A percentile compares a stretch with the other conserved stretches of the same genome.
Conservation (phyloP, 1,140 invertebrate genomes). For the Halyomorpha halys region DNA sequence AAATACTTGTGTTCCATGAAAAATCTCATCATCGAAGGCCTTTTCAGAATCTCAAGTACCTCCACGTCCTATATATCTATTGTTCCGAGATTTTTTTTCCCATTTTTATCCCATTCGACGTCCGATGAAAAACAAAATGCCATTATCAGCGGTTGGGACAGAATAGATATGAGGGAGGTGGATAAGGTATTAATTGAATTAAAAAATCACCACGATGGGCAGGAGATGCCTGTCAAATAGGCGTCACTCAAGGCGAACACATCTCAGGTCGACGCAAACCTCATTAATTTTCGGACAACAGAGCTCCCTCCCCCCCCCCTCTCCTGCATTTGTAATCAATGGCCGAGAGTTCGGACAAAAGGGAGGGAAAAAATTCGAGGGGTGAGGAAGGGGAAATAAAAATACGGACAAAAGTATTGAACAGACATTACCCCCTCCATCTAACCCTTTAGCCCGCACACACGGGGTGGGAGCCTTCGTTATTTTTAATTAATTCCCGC, state of each 20-base stretch:
- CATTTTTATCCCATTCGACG: not conserved
- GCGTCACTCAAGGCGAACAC: not conserved
- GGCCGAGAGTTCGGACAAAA: constrained; percentile 24
- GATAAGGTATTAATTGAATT: constrained; percentile 15
- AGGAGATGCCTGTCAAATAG: constrained; percentile 9
- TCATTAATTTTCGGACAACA: constrained; percentile 12
- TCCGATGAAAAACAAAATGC: not conserved
- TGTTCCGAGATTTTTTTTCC: not conserved
- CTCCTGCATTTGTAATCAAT: constrained; percentile 13
- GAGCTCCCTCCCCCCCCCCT: not conserved
- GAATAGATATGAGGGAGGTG: constrained; percentile 11
- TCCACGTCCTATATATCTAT: not conserved
- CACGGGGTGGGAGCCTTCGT: constrained; percentile 22
- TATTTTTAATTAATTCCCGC: constrained; percentile 40
- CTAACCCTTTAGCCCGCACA: not conserved
- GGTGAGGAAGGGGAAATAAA: constrained; percentile 20
- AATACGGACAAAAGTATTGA: constrained; percentile 26
- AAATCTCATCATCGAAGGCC: too few relatives aligned
- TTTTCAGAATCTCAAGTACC: constrained; percentile 3
- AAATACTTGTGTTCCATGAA: too few relatives aligned
- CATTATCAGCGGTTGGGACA: not conserved
- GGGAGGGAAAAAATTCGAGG: constrained; percentile 19
- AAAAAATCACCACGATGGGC: not conserved
- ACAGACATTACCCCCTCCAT: constrained; percentile 24
- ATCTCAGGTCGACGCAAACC: not conserved